Conservation (phyloP, 2,888 invertebrate species). For the Agonopterix arenella region DNA sequence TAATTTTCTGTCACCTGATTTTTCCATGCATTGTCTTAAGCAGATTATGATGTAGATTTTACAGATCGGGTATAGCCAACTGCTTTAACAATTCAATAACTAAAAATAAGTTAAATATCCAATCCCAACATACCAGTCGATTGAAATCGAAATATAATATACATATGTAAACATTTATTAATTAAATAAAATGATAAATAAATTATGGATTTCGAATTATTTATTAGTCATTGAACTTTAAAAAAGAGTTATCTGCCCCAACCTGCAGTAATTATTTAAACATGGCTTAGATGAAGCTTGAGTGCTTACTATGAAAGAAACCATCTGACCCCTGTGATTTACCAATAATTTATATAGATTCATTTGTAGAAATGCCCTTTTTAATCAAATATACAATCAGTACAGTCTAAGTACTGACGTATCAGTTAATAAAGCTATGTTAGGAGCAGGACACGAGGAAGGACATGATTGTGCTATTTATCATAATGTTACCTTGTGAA, state of each 20-base stretch:
- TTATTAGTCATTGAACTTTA: too few relatives aligned
- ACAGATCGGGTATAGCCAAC: neutral
- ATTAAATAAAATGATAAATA: too few relatives aligned
- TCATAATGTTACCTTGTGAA: constrained; percentile 46
- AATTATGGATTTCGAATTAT: too few relatives aligned
- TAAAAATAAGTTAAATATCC: neutral
- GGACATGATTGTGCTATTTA: constrained; percentile 64
- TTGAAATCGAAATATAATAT: too few relatives aligned
- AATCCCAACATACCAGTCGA: too few relatives aligned
- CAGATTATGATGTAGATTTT: constrained; percentile 30
- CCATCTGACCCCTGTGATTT: neutral
- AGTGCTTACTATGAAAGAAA: constrained; percentile 5
- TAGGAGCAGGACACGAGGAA: constrained; percentile 43
- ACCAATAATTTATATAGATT: neutral
- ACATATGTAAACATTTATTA: too few relatives aligned
- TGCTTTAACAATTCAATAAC: neutral
- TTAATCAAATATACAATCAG: too few relatives aligned
- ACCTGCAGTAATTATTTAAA: neutral
- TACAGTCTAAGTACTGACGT: too few relatives aligned
- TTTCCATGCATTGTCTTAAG: constrained; percentile 59
- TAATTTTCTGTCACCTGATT: constrained; percentile 51
- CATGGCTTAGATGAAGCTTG: constrained; percentile 5
- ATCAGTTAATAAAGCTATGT: constrained; percentile 47
- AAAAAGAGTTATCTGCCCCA: too few relatives aligned
- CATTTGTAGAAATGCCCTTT: neutral